Conservation (phyloP, 2,113 vertebrate species). For the Gallinago media region DNA sequence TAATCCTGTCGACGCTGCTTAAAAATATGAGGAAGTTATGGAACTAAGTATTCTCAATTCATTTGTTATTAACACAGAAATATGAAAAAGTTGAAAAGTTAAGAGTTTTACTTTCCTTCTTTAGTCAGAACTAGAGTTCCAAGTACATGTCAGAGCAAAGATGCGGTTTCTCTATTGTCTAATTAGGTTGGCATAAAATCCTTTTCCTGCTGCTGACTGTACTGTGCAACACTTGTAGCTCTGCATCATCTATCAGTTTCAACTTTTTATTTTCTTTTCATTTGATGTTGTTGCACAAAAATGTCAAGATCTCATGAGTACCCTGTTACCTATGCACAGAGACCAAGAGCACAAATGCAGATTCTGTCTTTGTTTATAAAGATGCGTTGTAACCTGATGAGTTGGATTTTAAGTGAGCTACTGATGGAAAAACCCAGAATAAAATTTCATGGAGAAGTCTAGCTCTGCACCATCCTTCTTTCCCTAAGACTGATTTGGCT, state of each 20-base stretch:
- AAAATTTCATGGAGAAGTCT: neutral
- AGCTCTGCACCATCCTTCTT: neutral
- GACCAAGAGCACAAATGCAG: neutral
- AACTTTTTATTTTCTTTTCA: neutral
- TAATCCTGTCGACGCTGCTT: neutral
- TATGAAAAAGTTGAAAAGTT: neutral
- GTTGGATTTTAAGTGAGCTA: neutral
- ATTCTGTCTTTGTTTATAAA: neutral
- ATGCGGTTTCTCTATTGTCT: neutral
- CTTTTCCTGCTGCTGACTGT: neutral
- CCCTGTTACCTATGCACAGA: accelerated
- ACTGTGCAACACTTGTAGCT: neutral
- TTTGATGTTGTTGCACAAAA: neutral
- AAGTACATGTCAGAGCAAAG: neutral
- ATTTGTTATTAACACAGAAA: neutral
- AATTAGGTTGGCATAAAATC: neutral
- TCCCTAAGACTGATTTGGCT: neutral
- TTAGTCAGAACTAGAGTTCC: neutral
- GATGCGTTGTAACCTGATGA: neutral
- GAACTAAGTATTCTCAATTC: neutral
- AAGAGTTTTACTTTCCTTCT: neutral
- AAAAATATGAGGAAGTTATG: neutral
- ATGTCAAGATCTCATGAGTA: neutral
- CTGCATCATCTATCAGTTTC: neutral
- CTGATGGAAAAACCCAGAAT: neutral